phyloP scores from a whole-genome alignment of 2,888 invertebrate genomes.

The Philaethria dido region DNA sequence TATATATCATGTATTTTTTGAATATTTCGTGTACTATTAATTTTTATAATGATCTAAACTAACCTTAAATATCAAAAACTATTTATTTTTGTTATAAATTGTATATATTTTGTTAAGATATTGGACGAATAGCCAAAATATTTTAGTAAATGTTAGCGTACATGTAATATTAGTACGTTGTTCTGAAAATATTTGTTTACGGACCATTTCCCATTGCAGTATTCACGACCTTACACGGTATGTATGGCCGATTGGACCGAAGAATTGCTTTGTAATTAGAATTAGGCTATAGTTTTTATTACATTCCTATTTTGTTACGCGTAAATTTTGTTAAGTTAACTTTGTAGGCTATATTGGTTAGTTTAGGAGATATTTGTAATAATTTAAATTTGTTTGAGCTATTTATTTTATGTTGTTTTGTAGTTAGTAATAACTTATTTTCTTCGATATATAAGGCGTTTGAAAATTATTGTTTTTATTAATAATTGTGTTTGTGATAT shows the following conservation, averaged over 20 bases:
- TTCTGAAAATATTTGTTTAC: not conserved
- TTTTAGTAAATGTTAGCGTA: not conserved
- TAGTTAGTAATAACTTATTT: no score
- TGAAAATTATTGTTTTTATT: not conserved
- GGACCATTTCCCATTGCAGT: not conserved
- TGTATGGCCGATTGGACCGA: not conserved
- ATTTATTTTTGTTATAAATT: no score
- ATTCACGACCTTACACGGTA: not conserved
- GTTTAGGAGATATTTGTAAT: not conserved
- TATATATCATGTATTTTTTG: no score
- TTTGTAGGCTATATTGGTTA: no score
- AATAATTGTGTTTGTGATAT: not conserved
- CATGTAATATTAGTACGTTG: not conserved
- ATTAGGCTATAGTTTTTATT: not conserved
- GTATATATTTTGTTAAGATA: no score
- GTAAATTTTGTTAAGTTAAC: conserved; percentile 2
- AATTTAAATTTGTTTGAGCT: not conserved
- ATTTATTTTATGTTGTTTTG: not conserved
- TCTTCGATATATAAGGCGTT: no score
- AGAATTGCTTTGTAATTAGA: conserved; percentile 17
- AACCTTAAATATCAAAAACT: no score
- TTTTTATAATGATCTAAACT: no score
- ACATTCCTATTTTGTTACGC: conserved; percentile 3
- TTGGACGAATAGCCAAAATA: no score
- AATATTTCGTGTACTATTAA: no score